Evolutionary conservation across 2,797 vertebrate genomes (phyloP), one percentile per base, ranked within the genome.

Genomic region (Tarsius wallacei): DNA sequence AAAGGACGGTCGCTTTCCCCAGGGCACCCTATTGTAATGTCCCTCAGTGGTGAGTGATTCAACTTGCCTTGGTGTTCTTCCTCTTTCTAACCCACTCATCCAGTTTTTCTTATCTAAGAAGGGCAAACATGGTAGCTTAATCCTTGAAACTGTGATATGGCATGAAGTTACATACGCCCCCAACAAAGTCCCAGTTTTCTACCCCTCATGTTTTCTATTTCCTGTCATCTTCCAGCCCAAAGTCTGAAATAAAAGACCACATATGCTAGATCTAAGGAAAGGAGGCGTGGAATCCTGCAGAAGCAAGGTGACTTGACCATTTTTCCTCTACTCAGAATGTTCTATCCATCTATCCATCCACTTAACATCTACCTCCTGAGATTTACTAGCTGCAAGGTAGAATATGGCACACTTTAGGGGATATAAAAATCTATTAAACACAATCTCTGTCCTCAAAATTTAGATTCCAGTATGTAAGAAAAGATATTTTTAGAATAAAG

Each of bases 381-480:
- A 90, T 80, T 66, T 81, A 42, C 47, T 81, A 63, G 53, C 49
- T 84, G 1, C 33, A 47, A 76, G 19, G n/a, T 74, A 63, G 47
- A 89, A 28, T 68, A 53, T 55, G 64, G 53, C 7, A 68, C 5
- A 66, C 28, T 42, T 80, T 53, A 74, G 12, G n/a, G 80, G 47
- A 88, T 51, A 59, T 53, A 91, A 93, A 49, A 91, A 13, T 93
- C 57, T 71, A 51, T 71, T 87, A 91, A 51, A 87, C 4, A 49
- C 26, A 15, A 77, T 91, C 49, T 95, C 51, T 93, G 81, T 68
- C 66, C 49, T 92, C 49, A 81, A 64, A 61, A 83, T 82, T 85
- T 73, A 90, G 16, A 84, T 33, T 83, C 42, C 49, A 80, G 4
- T 61, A 66, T 16, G 14, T 55, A 78, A 84, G 61, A 94, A 89